Conservation (phyloP, 2,888 invertebrate genomes). For the Gari tellinella region DNA sequence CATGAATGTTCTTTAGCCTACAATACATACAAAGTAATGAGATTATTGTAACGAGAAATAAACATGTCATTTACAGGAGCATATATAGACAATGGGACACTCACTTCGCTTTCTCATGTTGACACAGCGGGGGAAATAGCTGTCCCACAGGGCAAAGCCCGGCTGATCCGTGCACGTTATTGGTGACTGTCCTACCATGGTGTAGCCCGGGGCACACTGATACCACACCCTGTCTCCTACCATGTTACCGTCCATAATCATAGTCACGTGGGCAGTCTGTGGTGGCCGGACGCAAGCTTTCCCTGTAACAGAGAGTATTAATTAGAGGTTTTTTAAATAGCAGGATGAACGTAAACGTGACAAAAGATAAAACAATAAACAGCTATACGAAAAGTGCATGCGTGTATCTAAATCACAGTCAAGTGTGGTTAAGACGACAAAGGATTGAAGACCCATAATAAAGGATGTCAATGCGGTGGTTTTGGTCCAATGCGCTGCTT, state of each 20-base stretch:
- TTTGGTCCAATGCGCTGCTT: too few species aligned
- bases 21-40: too few species aligned
- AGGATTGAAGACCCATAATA: too few species aligned
- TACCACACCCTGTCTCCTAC: conserved; percentile 63
- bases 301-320: conserved; percentile 30
- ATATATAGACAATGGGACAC: too few species aligned
- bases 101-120: conserved; percentile 51
- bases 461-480: too few species aligned
- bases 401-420: too few species aligned
- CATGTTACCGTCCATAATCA: conserved; percentile 59
- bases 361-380: too few species aligned
- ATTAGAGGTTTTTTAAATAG: background rate
- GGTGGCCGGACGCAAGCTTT: conserved; percentile 61
- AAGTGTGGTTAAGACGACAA: too few species aligned
- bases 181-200: conserved; percentile 59
- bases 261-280: conserved; percentile 52
- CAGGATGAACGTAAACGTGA: background rate
- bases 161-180: conserved; percentile 68
- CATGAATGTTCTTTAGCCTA: too few species aligned
- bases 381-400: too few species aligned
- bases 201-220: conserved; percentile 61
- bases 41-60: too few species aligned
- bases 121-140: conserved; percentile 60
- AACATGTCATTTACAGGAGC: too few species aligned
- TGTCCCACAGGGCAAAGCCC: conserved; percentile 65